These are phyloP conservation scores for Nothocercus julius DNA, from an alignment of 2,113 vertebrate genomes.

Conservation along the genomic window DNA sequence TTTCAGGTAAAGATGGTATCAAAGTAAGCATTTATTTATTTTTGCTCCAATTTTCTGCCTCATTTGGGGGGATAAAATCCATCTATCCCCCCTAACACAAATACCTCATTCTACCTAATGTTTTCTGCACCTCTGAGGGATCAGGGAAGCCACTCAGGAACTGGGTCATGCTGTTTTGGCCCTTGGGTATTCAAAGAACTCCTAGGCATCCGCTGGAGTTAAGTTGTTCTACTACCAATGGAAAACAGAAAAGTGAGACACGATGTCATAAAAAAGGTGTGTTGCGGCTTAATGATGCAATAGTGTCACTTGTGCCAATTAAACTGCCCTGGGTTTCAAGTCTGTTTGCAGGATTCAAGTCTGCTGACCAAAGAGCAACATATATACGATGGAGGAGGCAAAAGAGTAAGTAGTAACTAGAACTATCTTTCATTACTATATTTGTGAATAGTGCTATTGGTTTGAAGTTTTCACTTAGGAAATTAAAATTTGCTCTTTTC, in stretches of 20 bases:
- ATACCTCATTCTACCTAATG: not conserved
- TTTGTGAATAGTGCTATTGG: not conserved
- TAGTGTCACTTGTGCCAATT: not conserved
- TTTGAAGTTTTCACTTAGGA: not conserved
- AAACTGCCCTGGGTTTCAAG: not conserved
- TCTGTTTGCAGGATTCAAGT: not conserved
- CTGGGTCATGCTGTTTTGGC: rapidly evolving
- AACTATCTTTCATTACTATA: not conserved
- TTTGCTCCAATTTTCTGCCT: not conserved
- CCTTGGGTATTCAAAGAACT: not conserved
- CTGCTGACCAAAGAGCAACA: not conserved
- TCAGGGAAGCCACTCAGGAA: rapidly evolving
- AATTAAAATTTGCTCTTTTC: not conserved
- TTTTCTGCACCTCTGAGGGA: not conserved
- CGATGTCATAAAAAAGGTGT: not conserved
- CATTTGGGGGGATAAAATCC: not conserved
- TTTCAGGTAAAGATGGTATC: not conserved
- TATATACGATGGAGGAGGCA: not conserved
- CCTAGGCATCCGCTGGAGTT: not conserved
- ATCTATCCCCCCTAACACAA: not conserved
- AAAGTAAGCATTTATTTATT: not conserved
- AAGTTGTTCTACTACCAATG: not conserved
- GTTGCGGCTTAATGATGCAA: not conserved
- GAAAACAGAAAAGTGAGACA: not conserved
- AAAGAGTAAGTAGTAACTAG: not conserved